These are phyloP conservation scores for Cyprinodon brontotheroides DNA, from an alignment of 2,113 vertebrate species.

Conservation along the genomic window DNA sequence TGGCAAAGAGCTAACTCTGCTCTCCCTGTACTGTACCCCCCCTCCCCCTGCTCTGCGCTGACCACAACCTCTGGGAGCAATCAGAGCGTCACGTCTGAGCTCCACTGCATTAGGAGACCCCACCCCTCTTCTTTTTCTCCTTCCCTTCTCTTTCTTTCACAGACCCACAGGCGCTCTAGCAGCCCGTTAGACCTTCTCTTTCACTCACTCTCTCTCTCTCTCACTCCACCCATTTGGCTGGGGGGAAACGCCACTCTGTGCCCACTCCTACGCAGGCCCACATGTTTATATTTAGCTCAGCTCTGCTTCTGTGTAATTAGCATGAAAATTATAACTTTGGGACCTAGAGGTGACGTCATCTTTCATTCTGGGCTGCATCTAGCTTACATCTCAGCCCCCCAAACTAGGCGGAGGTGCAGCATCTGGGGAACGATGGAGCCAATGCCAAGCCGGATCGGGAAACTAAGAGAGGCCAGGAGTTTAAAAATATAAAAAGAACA, in stretches of 20 bases:
- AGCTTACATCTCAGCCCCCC: constrained; percentile 7
- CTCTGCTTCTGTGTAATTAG: constrained; percentile 75
- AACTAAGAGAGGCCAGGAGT: constrained; percentile 16
- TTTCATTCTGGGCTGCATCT: constrained; percentile 57
- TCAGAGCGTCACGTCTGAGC: constrained; percentile 72
- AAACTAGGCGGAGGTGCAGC: constrained; percentile 38
- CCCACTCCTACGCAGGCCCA: constrained; percentile 38
- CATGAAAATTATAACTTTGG: constrained; percentile 76
- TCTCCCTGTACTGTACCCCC: constrained; percentile 36
- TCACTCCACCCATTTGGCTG: constrained; percentile 9
- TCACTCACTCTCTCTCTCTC: too few relatives aligned
- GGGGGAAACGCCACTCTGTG: constrained; percentile 23
- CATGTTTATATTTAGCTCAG: constrained; percentile 72
- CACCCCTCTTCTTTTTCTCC: constrained; percentile 22
- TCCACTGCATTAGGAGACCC: constrained; percentile 59
- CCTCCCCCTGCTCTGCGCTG: constrained; percentile 30
- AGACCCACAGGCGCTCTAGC: constrained; percentile 66
- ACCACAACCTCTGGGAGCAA: constrained; percentile 77
- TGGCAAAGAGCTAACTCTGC: constrained; percentile 55
- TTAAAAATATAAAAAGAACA: constrained; percentile 7
- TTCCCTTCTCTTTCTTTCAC: constrained; percentile 60
- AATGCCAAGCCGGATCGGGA: constrained; percentile 40
- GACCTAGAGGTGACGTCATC: constrained; percentile 60
- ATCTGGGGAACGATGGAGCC: constrained; percentile 54
- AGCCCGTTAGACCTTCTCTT: constrained; percentile 23